Base-by-base conservation (phyloP, 1,140 invertebrate genomes). In the Drosophila repletoides region DNA sequence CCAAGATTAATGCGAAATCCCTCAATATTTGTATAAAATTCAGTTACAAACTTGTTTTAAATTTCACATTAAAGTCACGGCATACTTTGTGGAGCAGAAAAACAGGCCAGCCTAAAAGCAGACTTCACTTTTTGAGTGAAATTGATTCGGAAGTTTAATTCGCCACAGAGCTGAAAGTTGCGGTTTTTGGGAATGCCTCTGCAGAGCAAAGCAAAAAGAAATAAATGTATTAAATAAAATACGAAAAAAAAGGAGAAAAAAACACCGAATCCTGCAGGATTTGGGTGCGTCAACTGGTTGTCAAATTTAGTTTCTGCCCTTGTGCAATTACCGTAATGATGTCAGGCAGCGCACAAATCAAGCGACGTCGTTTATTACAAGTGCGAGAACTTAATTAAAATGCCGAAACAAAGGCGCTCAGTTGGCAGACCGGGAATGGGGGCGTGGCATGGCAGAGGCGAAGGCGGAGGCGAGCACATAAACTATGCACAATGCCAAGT, bases 311-410 rank as follows among this genome's bases (percentile, higher is more conserved):
- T 75, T 55, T 83, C 46, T 56, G 59, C 59, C 34, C 59, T 63
- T 41, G 59, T 49, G 60, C 79, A 79, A 84, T 84, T 84, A 84
- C 74, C 79, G 77, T 84, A 84, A 84, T 84, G 68, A 84, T 74
- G 64, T 40, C 60, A 46, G 49, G 46, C 45, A 56, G 46, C 46
- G 70, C 81, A 72, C 70, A 84, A 83, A 83, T 84, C 79, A 83
- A 77, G 77, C 79, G 28, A 58, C 72, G 77, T 84, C 77, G 77
- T 83, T 84, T 84, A 84, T 84, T 74, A 84, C 79, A 84, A 84
- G 79, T 84, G 75, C 80, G 74, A 84, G 79, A 84, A 84, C 79
- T 84, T 84, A 84, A 84, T 84, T 84, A 84, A 84, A 84, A 84
- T 67, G 71, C 70, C 80, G 43, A 84, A 84, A 83, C 79, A 84